Base-by-base conservation (phyloP, 2,888 invertebrate genomes). In the Folsomia candida region DNA sequence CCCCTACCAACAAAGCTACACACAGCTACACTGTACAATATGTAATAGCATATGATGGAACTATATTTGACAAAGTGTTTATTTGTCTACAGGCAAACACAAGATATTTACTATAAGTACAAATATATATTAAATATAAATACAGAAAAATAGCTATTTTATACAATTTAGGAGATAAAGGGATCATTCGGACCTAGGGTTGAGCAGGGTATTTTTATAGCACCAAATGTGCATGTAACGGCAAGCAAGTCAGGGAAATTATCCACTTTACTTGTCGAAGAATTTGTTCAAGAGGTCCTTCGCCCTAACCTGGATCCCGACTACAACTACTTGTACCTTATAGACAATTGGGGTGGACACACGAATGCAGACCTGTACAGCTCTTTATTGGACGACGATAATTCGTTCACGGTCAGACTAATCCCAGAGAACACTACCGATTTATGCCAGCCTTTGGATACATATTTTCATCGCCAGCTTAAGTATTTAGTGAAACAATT, bases 281-380 rank as follows among this genome's bases (percentile, higher is more conserved):
- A 64, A 20, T 69, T 69, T 29, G 2, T 69, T n/a, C 47, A 69
- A 9, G 26, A 69, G n/a, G 58, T 64, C 2, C 18, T 64, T 1
- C 3, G 37, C n/a, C 69, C 69, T 24, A 24, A 20, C 6, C 18
- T 58, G n/a, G 2, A 18, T 2, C 37, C 20, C 1, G 2, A 58
- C 1, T 22, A 64, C 9, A 14, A 64, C 4, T 69, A 58, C 58
- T 54, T 64, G 6, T n/a, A n/a, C n/a, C n/a, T n/a, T n/a, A 20
- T 69, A 2, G 69, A 69, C 27, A 26, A 37, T 6, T 69, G 69
- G 69, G 58, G 58, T 6, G 69, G 69, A 1, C 69, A 69, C 9
- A 58, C 28, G 14, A 57, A 59, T 24, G 2, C 18, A 1, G 29
- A 64, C 37, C 24, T 64, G 22, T 69, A 69, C 24, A 4, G 22